A percentile compares a stretch with the other conserved stretches of the same genome.
Conservation (phyloP, 2,888 invertebrate species). For the Mongoloraphidia duomilia region DNA sequence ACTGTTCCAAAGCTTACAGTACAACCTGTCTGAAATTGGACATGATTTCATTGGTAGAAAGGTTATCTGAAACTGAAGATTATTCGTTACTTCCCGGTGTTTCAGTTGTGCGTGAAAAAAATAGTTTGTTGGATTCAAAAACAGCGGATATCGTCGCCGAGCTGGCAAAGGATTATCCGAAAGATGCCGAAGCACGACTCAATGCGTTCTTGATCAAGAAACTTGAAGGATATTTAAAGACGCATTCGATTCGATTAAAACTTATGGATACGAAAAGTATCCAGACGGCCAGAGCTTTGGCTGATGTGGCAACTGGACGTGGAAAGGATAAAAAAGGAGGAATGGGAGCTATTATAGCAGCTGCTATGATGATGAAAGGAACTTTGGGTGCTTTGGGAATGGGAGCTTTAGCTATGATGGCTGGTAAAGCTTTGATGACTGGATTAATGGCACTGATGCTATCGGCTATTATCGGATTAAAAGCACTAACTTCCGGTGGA, state of each 20-base stretch:
- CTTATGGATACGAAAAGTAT: slow-evolving; percentile 46
- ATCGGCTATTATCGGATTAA: slow-evolving; percentile 62
- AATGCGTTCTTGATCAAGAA: slow-evolving; percentile 62
- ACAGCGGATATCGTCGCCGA: slow-evolving; percentile 59
- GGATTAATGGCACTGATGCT: slow-evolving; percentile 65
- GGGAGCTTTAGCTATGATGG: slow-evolving; percentile 60
- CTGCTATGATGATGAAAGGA: slow-evolving; percentile 46
- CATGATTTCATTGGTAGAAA: slow-evolving; percentile 60
- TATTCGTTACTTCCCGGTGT: slow-evolving; percentile 59
- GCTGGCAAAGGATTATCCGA: slow-evolving; percentile 57
- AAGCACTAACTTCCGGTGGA: slow-evolving; percentile 49
- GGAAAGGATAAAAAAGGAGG: slow-evolving; percentile 36
- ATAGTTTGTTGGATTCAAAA: slow-evolving; percentile 32
- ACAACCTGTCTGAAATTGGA: slow-evolving; percentile 67
- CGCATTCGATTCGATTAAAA: slow-evolving; percentile 57
- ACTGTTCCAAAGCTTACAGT: slow-evolving; percentile 46
- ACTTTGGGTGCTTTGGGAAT: slow-evolving; percentile 59
- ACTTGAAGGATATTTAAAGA: slow-evolving; percentile 54
- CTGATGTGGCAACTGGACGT: slow-evolving; percentile 35
- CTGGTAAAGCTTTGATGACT: slow-evolving; percentile 73
- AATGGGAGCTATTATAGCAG: slow-evolving; percentile 34
- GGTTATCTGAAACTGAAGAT: slow-evolving; percentile 53
- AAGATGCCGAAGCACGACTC: slow-evolving; percentile 58
- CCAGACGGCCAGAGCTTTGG: slow-evolving; percentile 41
- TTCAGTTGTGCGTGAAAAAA: slow-evolving; percentile 52